These are phyloP conservation scores for Adelges cooleyi DNA, from an alignment of 1,140 invertebrate genomes.

Conservation along the genomic window DNA sequence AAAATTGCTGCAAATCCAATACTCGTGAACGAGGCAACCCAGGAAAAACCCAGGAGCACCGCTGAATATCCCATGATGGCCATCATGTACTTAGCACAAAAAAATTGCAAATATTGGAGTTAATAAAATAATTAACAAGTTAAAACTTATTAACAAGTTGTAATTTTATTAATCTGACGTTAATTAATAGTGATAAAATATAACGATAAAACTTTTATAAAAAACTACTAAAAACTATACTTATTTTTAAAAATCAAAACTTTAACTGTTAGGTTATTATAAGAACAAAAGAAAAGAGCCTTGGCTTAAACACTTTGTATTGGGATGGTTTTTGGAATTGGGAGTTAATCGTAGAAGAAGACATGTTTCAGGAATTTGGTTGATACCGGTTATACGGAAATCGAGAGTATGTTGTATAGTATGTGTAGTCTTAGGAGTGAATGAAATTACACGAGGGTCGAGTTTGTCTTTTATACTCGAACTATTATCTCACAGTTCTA, in stretches of 20 bases:
- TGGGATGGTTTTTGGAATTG: not conserved
- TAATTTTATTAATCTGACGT: no score
- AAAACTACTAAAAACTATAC: no score
- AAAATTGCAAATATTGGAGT: not conserved
- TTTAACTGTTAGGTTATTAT: not conserved
- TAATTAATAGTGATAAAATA: no score
- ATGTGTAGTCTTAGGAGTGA: not conserved
- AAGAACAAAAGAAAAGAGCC: slow-evolving; percentile 4
- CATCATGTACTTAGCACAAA: not conserved
- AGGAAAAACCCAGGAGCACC: slow-evolving; percentile 9
- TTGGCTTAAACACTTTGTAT: not conserved
- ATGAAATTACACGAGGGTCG: not conserved
- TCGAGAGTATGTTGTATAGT: not conserved
- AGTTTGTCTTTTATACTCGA: not conserved
- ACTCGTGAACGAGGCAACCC: not conserved
- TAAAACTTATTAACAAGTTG: no score
- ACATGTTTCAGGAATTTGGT: slow-evolving; percentile 15
- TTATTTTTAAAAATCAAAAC: no score
- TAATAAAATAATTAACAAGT: no score
- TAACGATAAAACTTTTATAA: no score
- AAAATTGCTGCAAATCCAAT: slow-evolving; percentile 4
- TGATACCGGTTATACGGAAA: not conserved
- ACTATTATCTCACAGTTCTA: slow-evolving; percentile 1
- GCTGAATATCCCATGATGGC: not conserved
- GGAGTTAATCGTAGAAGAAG: not conserved